Evolutionary conservation across 2,888 invertebrate genomes (phyloP).

Genomic region (Metopia argyrocephala): DNA sequence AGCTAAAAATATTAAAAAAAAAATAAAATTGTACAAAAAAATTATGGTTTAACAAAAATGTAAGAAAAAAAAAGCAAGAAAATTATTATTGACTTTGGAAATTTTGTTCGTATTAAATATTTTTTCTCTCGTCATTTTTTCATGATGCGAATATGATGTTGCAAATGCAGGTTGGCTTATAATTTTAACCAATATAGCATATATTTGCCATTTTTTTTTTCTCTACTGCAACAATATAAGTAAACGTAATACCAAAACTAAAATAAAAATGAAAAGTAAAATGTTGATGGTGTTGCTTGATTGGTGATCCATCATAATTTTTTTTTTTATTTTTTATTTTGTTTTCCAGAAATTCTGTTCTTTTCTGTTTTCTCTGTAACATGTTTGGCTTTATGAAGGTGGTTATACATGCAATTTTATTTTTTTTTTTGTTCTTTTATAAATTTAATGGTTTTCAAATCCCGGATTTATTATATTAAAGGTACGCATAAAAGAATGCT

Average conservation of each 20-base stretch:
- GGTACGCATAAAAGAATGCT: not conserved
- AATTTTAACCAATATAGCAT: constrained; percentile 49
- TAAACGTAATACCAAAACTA: constrained; percentile 4
- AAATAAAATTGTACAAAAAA: not conserved
- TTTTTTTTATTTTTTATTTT: constrained; percentile 42
- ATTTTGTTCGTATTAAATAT: constrained; percentile 23
- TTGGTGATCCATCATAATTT: constrained; percentile 79
- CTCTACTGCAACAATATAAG: constrained; percentile 54
- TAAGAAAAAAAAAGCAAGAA: constrained; percentile 30
- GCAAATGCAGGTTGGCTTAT: constrained; percentile 60
- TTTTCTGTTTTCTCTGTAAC: constrained; percentile 21
- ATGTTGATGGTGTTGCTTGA: constrained; percentile 75
- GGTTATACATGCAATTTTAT: not conserved
- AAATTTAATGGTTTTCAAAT: not conserved
- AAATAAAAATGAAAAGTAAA: constrained; percentile 14
- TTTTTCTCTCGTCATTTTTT: too few relatives aligned
- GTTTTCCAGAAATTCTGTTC: constrained; percentile 8
- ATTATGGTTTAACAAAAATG: not conserved
- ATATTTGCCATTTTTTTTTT: constrained; percentile 39
- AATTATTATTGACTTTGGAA: constrained; percentile 63
- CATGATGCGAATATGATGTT: constrained; percentile 49
- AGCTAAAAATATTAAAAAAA: constrained; percentile 29
- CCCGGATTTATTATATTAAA: not conserved
- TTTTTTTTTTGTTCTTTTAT: not conserved
- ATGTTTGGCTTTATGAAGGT: constrained; percentile 40